Evolutionary conservation across 2,888 invertebrate species (phyloP), one percentile per base, ranked within the genome.

Genomic region (Carpatolechia fugitivella): DNA sequence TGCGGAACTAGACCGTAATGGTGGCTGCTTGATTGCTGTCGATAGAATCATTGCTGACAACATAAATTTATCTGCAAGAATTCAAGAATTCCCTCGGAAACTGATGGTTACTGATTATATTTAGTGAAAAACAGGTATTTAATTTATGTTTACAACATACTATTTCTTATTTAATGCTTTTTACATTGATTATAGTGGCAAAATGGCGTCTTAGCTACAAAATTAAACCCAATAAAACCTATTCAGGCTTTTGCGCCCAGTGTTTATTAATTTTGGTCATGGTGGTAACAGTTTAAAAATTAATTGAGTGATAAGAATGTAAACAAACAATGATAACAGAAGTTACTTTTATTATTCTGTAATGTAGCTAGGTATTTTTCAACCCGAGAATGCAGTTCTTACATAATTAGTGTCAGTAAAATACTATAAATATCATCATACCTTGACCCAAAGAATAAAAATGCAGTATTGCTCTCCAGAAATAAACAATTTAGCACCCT

Each of bases 41-140:
- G 63, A 61, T 3, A 58, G n/a, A 72, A 74, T 75, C 90, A 89
- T 86, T 89, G 90, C 90, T 88, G 90, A 87, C 90, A 90, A 90
- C 89, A 76, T 49, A 85, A 76, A 79, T 79, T 76, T n/a, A n/a
- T n/a, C n/a, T n/a, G 68, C 61, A 59, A 65, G 70, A 74, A 82
- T 72, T 71, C 58, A 70, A 73, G 74, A 74, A 84, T 85, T 85
- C 83, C 76, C 83, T 76, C 74, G 76, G 66, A 80, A 82, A 83
- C 72, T 64, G 75, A 80, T 70, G 60, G 60, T 57, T 63, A 56
- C 35, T 35, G 6, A 4, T 4, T 10, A 1, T 11, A 35, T 20
- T 49, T 35, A n/a, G 33, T 36, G 20, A 49, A 3, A 44, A 7
- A 11, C 44, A 44, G 44, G 44, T 44, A 44, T 29, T 20, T 29